phyloP scores from a whole-genome alignment of 2,113 vertebrate genomes.

The Crotalus tigris region DNA sequence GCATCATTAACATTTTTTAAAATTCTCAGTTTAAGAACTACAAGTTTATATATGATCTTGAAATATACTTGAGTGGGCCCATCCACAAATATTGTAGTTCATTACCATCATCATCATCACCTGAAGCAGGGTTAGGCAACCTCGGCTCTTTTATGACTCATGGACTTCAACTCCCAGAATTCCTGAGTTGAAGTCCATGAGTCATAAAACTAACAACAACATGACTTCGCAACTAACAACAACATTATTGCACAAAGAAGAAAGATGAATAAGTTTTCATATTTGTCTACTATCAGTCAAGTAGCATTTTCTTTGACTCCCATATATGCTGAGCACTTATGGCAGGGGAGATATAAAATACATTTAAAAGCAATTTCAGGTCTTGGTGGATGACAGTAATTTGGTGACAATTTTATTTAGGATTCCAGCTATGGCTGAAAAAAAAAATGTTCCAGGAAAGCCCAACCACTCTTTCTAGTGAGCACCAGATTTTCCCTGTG shows the following conservation, averaged over 20 bases:
- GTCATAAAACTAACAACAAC: too few relatives aligned
- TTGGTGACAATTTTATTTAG: neutral
- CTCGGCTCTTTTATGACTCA: too few relatives aligned
- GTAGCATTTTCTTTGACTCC: neutral
- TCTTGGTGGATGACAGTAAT: neutral
- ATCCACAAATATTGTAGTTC: neutral
- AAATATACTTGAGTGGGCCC: neutral
- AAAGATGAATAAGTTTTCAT: neutral
- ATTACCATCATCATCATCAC: too few relatives aligned
- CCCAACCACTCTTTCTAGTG: neutral
- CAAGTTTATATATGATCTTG: neutral
- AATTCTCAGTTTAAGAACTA: neutral
- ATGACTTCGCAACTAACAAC: too few relatives aligned
- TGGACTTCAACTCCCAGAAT: too few relatives aligned
- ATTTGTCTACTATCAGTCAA: neutral
- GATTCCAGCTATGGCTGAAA: neutral
- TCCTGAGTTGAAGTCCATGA: too few relatives aligned
- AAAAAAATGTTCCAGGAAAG: neutral
- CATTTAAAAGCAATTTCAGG: neutral
- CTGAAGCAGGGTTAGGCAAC: too few relatives aligned
- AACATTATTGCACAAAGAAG: neutral
- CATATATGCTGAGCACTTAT: neutral
- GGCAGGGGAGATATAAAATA: neutral
- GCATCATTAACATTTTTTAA: neutral
- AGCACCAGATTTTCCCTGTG: neutral